Evolutionary conservation across 2,888 invertebrate species (phyloP), one percentile per base, ranked within the genome.

Genomic region (Melanargia galathea): DNA sequence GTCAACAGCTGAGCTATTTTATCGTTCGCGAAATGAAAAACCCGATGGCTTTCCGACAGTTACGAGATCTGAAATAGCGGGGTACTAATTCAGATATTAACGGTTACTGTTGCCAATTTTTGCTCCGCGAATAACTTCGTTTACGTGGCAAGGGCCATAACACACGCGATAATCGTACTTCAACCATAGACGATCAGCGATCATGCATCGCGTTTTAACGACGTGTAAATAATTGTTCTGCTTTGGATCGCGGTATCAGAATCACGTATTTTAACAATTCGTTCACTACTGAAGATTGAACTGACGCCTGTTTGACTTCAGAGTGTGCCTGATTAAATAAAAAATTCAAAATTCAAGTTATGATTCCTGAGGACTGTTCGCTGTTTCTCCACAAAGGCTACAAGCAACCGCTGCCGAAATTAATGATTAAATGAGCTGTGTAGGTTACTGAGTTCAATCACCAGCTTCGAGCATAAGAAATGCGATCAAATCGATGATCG

Each of bases 51-150:
- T 48, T 35, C 54, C 22, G 16, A 49, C 22, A 58, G 62, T 65
- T 55, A 62, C 54, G 62, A 56, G 62, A 10, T 49, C 62, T 48
- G 60, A 62, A 60, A 56, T 60, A 60, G 59, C 55, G 40, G 56
- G 38, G 13, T 54, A 56, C 62, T 55, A 55, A 65, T 66, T 60
- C 61, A 61, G 63, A 65, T 64, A 65, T 69, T 62, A 60, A 60
- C 55, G 65, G 64, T 64, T 46, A 59, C 62, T 48, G 64, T 65
- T 70, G 71, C 71, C 71, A 70, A 70, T 69, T 69, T 68, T 64
- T 59, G 66, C 48, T 67, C 64, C 62, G 33, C 64, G 68, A 68
- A 68, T 67, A 68, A 67, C 63, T 58, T 45, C 40, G 56, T 64
- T 68, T 59, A 63, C 59, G 59, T 62, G 63, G 52, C 16, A 16